These are phyloP conservation scores for Nestor notabilis DNA, from an alignment of 2,113 vertebrate genomes.

Conservation along the genomic window DNA sequence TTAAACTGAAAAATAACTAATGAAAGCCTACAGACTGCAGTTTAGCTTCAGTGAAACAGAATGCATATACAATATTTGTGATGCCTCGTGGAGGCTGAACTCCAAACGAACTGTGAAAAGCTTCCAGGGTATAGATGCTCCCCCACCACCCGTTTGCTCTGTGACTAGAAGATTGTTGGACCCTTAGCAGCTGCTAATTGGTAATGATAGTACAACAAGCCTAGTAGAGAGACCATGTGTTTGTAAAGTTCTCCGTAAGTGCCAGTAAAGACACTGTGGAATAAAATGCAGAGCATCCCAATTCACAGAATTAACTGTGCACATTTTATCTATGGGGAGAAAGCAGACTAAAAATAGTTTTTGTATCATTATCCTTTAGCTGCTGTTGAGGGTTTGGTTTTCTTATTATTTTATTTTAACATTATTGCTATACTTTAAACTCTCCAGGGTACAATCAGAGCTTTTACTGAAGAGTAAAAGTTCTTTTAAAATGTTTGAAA, in stretches of 20 bases:
- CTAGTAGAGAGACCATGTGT: background rate
- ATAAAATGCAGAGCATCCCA: background rate
- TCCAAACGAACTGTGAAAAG: background rate
- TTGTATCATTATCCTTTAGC: background rate
- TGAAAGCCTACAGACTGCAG: background rate
- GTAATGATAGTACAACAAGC: background rate
- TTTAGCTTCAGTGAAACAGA: background rate
- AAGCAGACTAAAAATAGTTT: background rate
- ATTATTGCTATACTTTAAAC: background rate
- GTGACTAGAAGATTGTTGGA: background rate
- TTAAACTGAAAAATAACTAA: background rate
- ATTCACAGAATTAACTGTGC: background rate
- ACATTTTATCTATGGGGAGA: background rate
- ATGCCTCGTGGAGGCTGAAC: background rate
- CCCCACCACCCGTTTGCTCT: background rate
- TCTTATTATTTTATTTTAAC: background rate
- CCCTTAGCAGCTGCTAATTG: background rate
- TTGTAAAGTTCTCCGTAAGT: background rate
- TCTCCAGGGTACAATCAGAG: background rate
- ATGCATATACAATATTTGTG: background rate
- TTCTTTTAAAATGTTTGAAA: background rate
- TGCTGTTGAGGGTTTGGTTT: background rate
- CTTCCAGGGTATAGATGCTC: background rate
- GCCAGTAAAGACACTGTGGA: background rate
- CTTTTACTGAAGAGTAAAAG: background rate